A percentile compares a stretch with the other conserved stretches of the same genome.
These are phyloP conservation scores for Geopemphigus sp. DNA, from an alignment of 1,140 invertebrate genomes.

Conservation along the genomic window DNA sequence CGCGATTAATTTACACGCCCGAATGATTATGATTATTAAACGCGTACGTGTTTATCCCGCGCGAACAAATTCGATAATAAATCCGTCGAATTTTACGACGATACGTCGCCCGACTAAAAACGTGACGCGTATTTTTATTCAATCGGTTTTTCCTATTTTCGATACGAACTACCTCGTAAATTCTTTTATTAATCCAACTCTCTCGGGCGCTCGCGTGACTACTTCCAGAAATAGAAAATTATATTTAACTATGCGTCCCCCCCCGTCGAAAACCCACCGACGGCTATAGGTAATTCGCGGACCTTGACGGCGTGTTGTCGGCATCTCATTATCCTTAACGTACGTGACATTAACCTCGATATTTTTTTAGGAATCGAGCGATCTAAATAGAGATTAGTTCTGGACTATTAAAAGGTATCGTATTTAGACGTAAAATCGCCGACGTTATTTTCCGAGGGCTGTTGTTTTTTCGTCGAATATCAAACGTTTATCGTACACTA, in stretches of 20 bases:
- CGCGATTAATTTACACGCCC: too few species aligned
- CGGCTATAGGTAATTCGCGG: too few species aligned
- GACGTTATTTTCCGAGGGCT: not conserved
- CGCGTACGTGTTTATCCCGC: not conserved
- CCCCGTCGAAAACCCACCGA: not conserved
- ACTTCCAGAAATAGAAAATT: not conserved
- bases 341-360: constrained; percentile 5
- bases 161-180: not conserved
- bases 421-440: not conserved
- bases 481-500: too few species aligned
- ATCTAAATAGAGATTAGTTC: constrained; percentile 6
- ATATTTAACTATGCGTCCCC: not conserved
- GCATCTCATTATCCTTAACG: not conserved
- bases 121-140: not conserved
- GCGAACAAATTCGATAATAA: not conserved
- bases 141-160: not conserved
- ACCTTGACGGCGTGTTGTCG: not conserved
- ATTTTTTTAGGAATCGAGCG: not conserved
- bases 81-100: not conserved
- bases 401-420: not conserved
- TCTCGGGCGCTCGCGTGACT: not conserved
- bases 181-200: not conserved
- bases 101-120: too few species aligned
- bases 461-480: too few species aligned
- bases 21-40: too few species aligned